These are phyloP conservation scores for Poecilobothrus nobilitatus DNA, from an alignment of 2,888 invertebrate genomes.

Conservation along the genomic window DNA sequence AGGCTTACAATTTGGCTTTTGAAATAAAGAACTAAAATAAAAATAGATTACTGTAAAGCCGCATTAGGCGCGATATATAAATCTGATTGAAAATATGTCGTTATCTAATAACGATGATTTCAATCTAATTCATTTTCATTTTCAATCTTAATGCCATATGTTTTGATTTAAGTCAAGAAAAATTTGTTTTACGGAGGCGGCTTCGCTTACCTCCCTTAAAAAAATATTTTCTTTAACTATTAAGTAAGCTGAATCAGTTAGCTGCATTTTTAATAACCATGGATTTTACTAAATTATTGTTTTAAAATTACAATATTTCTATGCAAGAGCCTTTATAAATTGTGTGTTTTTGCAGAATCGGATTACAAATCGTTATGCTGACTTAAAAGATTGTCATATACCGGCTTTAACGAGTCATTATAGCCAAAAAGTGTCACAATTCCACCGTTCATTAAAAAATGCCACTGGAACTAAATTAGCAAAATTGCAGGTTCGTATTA, in stretches of 20 bases:
- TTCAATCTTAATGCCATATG: too few relatives aligned
- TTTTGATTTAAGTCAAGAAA: too few relatives aligned
- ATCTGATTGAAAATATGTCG: too few relatives aligned
- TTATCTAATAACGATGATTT: too few relatives aligned
- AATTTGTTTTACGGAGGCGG: too few relatives aligned
- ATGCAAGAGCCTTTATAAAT: conserved; percentile 22
- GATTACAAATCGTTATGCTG: conserved; percentile 70
- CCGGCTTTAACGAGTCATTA: conserved; percentile 75
- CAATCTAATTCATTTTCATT: too few relatives aligned
- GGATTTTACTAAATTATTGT: conserved; percentile 4
- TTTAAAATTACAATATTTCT: neutral
- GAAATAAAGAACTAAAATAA: neutral
- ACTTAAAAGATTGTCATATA: conserved; percentile 87
- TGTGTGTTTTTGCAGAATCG: conserved; percentile 45
- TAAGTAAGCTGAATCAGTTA: too few relatives aligned
- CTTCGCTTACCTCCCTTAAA: too few relatives aligned
- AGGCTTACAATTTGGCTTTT: neutral
- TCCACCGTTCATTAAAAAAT: conserved; percentile 87
- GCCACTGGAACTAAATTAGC: conserved; percentile 74
- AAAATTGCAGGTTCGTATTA: conserved; percentile 69
- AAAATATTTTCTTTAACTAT: too few relatives aligned
- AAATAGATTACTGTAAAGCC: neutral
- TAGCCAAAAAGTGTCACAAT: conserved; percentile 88
- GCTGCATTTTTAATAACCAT: neutral
- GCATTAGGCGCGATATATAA: too few relatives aligned